These are phyloP conservation scores for Parnassius smintheus DNA, from an alignment of 2,888 invertebrate genomes.

Conservation along the genomic window DNA sequence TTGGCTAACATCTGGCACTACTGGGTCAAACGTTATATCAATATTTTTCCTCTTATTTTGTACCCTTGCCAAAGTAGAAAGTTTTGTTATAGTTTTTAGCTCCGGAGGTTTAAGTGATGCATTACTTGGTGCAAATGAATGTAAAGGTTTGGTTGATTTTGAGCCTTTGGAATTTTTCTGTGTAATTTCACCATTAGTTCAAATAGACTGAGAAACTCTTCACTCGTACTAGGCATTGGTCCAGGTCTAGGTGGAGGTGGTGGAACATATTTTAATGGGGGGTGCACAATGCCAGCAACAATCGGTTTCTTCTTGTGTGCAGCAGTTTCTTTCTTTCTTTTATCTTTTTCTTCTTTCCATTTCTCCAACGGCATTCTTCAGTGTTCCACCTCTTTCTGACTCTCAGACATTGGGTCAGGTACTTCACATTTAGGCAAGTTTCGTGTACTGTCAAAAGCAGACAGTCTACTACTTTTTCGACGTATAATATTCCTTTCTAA, in stretches of 20 bases:
- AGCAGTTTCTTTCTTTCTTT: too few relatives aligned
- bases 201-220: too few relatives aligned
- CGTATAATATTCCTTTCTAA: slow-evolving; percentile 49
- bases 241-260: too few relatives aligned
- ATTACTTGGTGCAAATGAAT: slow-evolving; percentile 78
- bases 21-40: too few relatives aligned
- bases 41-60: slow-evolving; percentile 33
- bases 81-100: slow-evolving; percentile 44
- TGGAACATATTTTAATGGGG: too few relatives aligned
- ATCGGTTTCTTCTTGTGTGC: too few relatives aligned
- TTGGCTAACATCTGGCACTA: not conserved
- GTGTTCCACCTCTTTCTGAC: slow-evolving; percentile 39
- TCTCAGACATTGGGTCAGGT: slow-evolving; percentile 37
- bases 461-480: slow-evolving; percentile 55
- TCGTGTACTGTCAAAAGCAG: slow-evolving; percentile 55
- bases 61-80: slow-evolving; percentile 40
- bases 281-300: too few relatives aligned
- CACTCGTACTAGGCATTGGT: too few relatives aligned
- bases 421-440: slow-evolving; percentile 47
- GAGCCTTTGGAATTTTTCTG: slow-evolving; percentile 26
- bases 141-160: slow-evolving; percentile 26
- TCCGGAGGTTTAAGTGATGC: slow-evolving; percentile 76
- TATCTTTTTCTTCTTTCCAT: slow-evolving; percentile 69
- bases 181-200: too few relatives aligned
- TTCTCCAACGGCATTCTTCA: slow-evolving; percentile 60